Percentiles rank a stretch among this genome's conserved stretches.
These are phyloP conservation scores for Lytechinus pictus DNA, from an alignment of 35 echinoderm and acorn worm species.

Conservation along the genomic window DNA sequence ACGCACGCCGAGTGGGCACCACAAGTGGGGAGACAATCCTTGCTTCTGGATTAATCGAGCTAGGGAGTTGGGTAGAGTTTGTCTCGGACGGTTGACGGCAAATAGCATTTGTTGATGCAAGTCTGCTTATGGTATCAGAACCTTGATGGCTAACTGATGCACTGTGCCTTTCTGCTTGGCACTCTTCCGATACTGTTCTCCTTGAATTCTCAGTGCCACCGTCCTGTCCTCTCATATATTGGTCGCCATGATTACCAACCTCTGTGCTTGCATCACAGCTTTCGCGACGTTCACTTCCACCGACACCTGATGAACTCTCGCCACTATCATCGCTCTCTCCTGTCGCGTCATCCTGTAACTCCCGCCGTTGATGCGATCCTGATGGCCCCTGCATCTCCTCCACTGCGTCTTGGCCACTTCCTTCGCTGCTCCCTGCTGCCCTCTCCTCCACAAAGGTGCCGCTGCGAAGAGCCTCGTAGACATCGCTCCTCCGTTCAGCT, in stretches of 20 bases:
- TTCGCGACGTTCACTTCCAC: neutral
- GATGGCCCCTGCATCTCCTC: neutral
- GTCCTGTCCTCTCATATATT: neutral
- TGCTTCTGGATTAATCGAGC: neutral
- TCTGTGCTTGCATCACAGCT: neutral
- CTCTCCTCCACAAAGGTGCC: conserved; percentile 26
- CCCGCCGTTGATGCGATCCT: neutral
- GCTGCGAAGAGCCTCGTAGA: conserved; percentile 16
- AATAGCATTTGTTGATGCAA: neutral
- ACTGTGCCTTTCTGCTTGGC: neutral
- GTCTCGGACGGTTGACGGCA: neutral
- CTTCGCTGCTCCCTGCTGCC: neutral
- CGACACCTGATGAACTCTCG: neutral
- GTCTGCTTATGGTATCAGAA: neutral
- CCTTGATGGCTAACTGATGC: neutral
- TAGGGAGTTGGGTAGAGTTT: neutral
- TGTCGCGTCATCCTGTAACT: neutral
- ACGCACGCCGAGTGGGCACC: neutral
- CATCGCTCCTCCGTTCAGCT: conserved; percentile 7
- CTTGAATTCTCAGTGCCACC: neutral
- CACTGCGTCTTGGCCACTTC: neutral
- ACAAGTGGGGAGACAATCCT: neutral
- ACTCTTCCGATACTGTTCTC: neutral
- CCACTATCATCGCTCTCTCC: neutral
- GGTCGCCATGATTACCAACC: neutral